A percentile compares a stretch with the other conserved stretches of the same genome.
phyloP scores from a whole-genome alignment of 2,888 invertebrate genomes.

The Molorchus minor region DNA sequence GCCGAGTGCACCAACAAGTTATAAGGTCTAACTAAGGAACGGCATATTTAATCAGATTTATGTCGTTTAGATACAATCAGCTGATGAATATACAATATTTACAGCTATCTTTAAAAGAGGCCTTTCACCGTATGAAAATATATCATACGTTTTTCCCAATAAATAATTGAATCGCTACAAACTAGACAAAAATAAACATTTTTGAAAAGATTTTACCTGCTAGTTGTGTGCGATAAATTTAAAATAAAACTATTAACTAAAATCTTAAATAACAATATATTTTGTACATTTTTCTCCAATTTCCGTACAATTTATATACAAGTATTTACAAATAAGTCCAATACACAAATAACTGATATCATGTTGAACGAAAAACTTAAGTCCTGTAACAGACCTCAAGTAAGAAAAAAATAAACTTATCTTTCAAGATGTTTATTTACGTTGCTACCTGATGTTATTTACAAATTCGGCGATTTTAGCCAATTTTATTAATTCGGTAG shows the following conservation, averaged over 20 bases:
- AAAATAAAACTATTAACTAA: conserved; percentile 43
- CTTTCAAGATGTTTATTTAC: conserved; percentile 38
- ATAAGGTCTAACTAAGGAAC: conserved; percentile 35
- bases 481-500: conserved; percentile 55
- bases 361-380: conserved; percentile 35
- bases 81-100: conserved; percentile 62
- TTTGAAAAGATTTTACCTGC: conserved; percentile 37
- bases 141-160: conserved; percentile 41
- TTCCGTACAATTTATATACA: conserved; percentile 48
- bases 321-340: conserved; percentile 48
- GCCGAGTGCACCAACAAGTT: conserved; percentile 50
- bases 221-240: conserved; percentile 38
- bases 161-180: conserved; percentile 51
- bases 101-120: conserved; percentile 51
- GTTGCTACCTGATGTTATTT: conserved; percentile 43
- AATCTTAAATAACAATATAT: conserved; percentile 43
- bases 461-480: conserved; percentile 59
- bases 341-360: conserved; percentile 41
- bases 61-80: conserved; percentile 45
- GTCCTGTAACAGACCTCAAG: conserved; percentile 18
- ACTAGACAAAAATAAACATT: conserved; percentile 43
- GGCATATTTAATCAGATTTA: conserved; percentile 40
- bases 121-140: conserved; percentile 45
- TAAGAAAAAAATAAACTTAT: conserved; percentile 31
- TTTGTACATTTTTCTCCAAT: conserved; percentile 47